phyloP scores from a whole-genome alignment of 2,797 vertebrate genomes.

The Chloroceryle inda region DNA sequence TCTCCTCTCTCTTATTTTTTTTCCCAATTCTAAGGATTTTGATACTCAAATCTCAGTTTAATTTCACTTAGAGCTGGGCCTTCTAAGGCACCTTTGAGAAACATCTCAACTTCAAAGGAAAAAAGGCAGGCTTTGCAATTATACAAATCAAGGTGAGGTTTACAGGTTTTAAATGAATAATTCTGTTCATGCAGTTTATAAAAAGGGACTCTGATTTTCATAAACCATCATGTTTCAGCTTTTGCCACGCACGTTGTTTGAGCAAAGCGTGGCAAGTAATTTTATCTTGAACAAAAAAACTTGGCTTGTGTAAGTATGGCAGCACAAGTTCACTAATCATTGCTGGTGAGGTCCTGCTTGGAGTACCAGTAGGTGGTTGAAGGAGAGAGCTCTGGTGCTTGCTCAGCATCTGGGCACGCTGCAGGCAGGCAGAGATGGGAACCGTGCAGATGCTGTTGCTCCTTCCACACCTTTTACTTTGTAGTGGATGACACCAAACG shows the following conservation, averaged over 20 bases:
- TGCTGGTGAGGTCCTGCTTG: background rate
- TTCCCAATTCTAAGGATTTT: background rate
- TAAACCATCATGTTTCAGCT: background rate
- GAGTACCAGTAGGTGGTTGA: accelerated
- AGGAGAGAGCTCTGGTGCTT: background rate
- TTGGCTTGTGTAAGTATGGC: background rate
- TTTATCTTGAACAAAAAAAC: background rate
- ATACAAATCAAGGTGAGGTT: background rate
- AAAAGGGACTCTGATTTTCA: background rate
- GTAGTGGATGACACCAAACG: accelerated
- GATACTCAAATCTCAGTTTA: background rate
- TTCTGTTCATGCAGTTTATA: background rate
- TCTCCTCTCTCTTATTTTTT: background rate
- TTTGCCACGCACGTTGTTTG: background rate
- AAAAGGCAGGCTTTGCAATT: background rate
- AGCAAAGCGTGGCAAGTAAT: background rate
- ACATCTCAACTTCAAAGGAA: background rate
- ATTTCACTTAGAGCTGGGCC: background rate
- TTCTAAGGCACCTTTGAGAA: background rate
- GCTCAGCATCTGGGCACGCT: accelerated
- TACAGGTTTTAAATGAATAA: background rate
- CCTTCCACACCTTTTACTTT: background rate
- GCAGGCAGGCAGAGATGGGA: background rate
- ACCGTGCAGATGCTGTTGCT: accelerated
- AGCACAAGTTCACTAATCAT: background rate